Conservation (phyloP, 2,113 vertebrate species). For the Larimichthys polyactis region DNA sequence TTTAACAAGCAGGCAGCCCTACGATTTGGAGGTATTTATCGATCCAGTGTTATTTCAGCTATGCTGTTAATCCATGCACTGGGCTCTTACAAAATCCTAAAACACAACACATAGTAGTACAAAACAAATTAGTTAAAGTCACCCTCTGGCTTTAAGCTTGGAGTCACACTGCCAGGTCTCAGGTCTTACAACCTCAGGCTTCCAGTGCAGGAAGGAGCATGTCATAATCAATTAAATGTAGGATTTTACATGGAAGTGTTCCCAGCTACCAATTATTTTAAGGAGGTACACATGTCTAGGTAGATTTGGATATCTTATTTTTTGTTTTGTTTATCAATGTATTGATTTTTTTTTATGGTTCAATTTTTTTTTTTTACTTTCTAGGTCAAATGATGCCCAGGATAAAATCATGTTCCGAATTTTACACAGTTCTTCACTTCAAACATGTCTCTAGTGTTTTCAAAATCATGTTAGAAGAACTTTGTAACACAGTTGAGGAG, state of each 20-base stretch:
- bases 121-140: slow-evolving; percentile 24
- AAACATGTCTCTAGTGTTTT: too few relatives aligned
- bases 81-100: background rate
- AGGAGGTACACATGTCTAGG: too few relatives aligned
- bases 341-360: background rate
- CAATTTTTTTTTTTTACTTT: too few relatives aligned
- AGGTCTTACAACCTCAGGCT: slow-evolving; percentile 27
- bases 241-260: background rate
- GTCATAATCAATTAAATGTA: slow-evolving; percentile 31
- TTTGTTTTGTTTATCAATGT: background rate
- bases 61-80: slow-evolving; percentile 17
- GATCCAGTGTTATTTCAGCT: slow-evolving; percentile 4
- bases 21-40: slow-evolving; percentile 1
- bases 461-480: too few relatives aligned
- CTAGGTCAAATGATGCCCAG: too few relatives aligned
- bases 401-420: too few relatives aligned
- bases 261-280: background rate
- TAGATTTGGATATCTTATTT: too few relatives aligned
- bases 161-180: slow-evolving; percentile 27
- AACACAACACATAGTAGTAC: slow-evolving; percentile 12
- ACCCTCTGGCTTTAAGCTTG: slow-evolving; percentile 17
- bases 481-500: too few relatives aligned
- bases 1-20: slow-evolving; percentile 1
- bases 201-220: slow-evolving; percentile 10
- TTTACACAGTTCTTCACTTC: too few relatives aligned